phyloP scores from a whole-genome alignment of 2,797 vertebrate genomes.

The Xyrichtys novacula region DNA sequence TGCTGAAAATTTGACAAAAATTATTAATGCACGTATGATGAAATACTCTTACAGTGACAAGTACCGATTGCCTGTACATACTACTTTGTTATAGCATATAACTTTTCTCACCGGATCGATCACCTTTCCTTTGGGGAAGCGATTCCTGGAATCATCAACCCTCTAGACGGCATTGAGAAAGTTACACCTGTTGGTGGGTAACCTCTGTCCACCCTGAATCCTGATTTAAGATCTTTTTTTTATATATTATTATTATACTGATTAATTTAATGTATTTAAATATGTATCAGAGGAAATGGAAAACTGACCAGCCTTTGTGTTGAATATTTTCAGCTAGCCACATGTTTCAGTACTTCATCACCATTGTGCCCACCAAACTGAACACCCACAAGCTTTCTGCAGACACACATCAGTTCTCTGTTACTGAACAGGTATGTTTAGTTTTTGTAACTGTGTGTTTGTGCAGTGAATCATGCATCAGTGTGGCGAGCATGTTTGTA shows the following conservation, averaged over 20 bases:
- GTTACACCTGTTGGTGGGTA: slow-evolving; percentile 90
- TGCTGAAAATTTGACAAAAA: too few species aligned
- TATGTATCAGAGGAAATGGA: neutral
- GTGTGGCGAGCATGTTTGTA: neutral
- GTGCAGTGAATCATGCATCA: neutral
- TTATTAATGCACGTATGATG: too few species aligned
- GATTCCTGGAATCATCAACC: slow-evolving; percentile 94
- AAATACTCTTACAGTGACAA: too few species aligned
- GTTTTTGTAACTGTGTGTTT: neutral
- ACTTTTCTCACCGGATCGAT: slow-evolving; percentile 99
- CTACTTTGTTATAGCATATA: slow-evolving; percentile 87
- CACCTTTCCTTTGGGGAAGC: slow-evolving; percentile 97
- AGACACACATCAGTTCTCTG: slow-evolving; percentile 85
- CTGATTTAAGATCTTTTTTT: neutral
- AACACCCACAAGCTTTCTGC: slow-evolving; percentile 91
- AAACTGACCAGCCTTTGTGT: neutral
- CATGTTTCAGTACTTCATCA: slow-evolving; percentile 99
- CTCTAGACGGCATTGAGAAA: slow-evolving; percentile 98
- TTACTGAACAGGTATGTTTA: slow-evolving; percentile 83
- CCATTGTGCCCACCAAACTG: slow-evolving; percentile 97
- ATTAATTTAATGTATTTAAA: too few species aligned
- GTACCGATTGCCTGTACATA: neutral
- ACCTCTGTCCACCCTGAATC: neutral
- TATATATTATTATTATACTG: too few species aligned
- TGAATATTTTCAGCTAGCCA: slow-evolving; percentile 89